A percentile compares a stretch with the other conserved stretches of the same genome.
phyloP scores from a whole-genome alignment of 2,797 vertebrate species.

The Pangasius krempfi region DNA sequence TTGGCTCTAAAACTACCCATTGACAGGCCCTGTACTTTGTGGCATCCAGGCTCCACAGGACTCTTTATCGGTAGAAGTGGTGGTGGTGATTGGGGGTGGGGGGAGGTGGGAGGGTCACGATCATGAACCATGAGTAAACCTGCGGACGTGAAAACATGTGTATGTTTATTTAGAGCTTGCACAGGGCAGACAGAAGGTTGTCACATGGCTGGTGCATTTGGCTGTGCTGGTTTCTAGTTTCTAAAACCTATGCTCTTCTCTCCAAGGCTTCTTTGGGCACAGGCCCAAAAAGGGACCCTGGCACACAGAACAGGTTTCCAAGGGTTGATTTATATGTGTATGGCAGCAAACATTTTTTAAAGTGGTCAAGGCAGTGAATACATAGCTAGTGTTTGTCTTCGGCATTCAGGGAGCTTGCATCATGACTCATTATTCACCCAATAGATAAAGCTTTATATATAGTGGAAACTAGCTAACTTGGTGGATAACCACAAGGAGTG shows the following conservation, averaged over 20 bases:
- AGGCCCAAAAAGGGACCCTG: not conserved
- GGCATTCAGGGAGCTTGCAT: not conserved
- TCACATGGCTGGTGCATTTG: not conserved
- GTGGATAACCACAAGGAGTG: not conserved
- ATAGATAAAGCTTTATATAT: not conserved
- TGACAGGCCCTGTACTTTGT: too few species aligned
- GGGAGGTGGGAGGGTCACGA: not conserved
- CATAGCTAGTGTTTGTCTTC: not conserved
- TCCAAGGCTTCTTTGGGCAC: not conserved
- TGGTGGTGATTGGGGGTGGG: not conserved
- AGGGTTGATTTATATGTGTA: constrained; percentile 18
- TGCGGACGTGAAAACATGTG: not conserved
- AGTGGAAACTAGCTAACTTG: not conserved
- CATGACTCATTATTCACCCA: not conserved
- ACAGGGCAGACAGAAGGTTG: constrained; percentile 1
- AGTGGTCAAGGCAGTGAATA: not conserved
- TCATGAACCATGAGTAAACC: not conserved
- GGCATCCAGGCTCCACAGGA: not conserved
- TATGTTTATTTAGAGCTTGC: not conserved
- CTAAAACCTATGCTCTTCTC: not conserved
- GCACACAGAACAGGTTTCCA: not conserved
- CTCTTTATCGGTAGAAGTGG: not conserved
- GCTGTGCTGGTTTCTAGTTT: not conserved
- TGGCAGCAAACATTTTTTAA: not conserved
- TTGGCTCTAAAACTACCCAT: not conserved